Evolutionary conservation across 2,888 invertebrate genomes (phyloP).

Genomic region (Caenorhabditis plicata): DNA sequence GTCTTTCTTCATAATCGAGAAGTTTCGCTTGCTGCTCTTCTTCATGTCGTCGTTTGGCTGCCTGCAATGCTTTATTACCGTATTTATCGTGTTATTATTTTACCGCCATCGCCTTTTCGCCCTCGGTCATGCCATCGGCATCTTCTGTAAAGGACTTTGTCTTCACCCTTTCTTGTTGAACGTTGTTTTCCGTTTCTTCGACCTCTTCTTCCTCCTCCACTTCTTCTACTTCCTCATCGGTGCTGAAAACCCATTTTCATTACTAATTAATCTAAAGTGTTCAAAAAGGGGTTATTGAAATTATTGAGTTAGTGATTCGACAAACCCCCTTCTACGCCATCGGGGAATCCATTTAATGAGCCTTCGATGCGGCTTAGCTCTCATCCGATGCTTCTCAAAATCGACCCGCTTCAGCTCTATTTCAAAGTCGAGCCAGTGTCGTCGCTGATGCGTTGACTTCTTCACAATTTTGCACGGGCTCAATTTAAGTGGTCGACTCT

Average conservation of each 20-base stretch:
- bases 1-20: constrained; percentile 63
- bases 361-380: constrained; percentile 31
- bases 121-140: constrained; percentile 50
- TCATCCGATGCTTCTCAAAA: constrained; percentile 22
- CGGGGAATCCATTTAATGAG: constrained; percentile 38
- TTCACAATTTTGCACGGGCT: constrained; percentile 10
- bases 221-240: constrained; percentile 49
- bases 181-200: too few relatives aligned
- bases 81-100: not conserved
- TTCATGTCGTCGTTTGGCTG: constrained; percentile 62
- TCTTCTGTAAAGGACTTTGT: constrained; percentile 40
- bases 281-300: not conserved
- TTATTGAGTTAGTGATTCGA: constrained; percentile 2
- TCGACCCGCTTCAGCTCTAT: constrained; percentile 36
- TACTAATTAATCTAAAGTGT: not conserved
- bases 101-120: constrained; percentile 55
- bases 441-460: constrained; percentile 17
- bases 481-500: constrained; percentile 14
- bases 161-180: too few relatives aligned
- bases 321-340: constrained; percentile 38
- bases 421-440: constrained; percentile 34
- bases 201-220: constrained; percentile 52
- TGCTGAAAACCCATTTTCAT: constrained; percentile 25
- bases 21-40: constrained; percentile 64
- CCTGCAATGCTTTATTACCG: constrained; percentile 37